Evolutionary conservation across 2,797 vertebrate species (phyloP).

Genomic region (Botia kubotai): DNA sequence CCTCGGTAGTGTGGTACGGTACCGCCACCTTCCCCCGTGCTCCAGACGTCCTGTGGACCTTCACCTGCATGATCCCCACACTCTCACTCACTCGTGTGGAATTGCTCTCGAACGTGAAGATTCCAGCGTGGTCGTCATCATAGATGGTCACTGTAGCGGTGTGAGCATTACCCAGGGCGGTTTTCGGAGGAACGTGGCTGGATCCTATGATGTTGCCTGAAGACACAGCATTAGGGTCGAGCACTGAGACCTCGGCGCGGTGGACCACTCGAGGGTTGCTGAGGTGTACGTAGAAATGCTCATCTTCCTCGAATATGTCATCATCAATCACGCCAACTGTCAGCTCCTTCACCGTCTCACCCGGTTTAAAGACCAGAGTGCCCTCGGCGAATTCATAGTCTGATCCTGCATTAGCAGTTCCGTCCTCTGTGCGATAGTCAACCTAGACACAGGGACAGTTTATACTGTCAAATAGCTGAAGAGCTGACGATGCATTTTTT

Average conservation of each 20-base stretch:
- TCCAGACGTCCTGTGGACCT: constrained; percentile 82
- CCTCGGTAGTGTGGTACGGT: constrained; percentile 83
- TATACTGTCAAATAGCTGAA: not conserved
- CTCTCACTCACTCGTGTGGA: constrained; percentile 82
- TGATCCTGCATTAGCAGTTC: constrained; percentile 85
- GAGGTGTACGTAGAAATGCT: constrained; percentile 87
- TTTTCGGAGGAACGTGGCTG: constrained; percentile 74
- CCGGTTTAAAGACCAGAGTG: constrained; percentile 84
- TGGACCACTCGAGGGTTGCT: constrained; percentile 81
- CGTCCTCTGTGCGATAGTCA: constrained; percentile 87
- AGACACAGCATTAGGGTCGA: constrained; percentile 76
- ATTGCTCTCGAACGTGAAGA: constrained; percentile 83
- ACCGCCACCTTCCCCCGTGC: constrained; percentile 82
- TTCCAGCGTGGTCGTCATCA: constrained; percentile 88
- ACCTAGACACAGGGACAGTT: constrained; percentile 71
- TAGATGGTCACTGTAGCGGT: constrained; percentile 87
- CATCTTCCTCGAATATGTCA: constrained; percentile 88
- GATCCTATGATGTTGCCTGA: constrained; percentile 74
- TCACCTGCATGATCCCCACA: constrained; percentile 77
- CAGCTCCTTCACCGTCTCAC: constrained; percentile 84
- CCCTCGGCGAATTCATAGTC: constrained; percentile 89
- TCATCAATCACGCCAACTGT: constrained; percentile 87
- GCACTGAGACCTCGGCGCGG: constrained; percentile 75
- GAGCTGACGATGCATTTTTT: not conserved
- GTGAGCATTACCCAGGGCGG: constrained; percentile 76